phyloP scores from a whole-genome alignment of 2,113 vertebrate genomes.

The Leiothrix lutea region DNA sequence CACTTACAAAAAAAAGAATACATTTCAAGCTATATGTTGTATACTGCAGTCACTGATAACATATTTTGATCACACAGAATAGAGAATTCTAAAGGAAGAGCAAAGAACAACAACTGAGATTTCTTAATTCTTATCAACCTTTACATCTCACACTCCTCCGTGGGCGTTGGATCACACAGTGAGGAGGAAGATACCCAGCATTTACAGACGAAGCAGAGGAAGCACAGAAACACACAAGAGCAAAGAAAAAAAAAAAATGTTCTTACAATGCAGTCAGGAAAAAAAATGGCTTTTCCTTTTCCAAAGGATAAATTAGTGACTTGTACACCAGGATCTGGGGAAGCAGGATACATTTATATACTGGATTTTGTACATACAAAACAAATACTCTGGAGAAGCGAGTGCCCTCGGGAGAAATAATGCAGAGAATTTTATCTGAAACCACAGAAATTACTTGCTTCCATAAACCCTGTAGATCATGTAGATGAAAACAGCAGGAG shows the following conservation, averaged over 20 bases:
- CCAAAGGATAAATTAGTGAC: background rate
- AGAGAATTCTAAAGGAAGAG: background rate
- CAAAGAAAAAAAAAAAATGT: background rate
- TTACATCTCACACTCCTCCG: background rate
- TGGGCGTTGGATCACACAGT: background rate
- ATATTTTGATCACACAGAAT: background rate
- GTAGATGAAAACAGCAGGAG: background rate
- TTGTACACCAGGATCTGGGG: background rate
- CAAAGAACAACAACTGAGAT: background rate
- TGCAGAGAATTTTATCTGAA: slow-evolving; percentile 37
- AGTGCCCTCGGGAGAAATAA: background rate
- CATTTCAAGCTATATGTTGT: background rate
- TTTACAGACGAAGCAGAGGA: background rate
- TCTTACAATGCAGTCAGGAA: background rate
- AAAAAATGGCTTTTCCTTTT: background rate
- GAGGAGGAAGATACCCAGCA: background rate
- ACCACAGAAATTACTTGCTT: background rate
- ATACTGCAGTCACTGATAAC: background rate
- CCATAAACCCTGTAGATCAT: background rate
- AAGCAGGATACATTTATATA: background rate
- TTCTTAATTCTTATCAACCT: background rate
- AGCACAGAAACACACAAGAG: background rate
- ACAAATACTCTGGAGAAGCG: background rate
- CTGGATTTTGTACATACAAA: background rate
- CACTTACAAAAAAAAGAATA: background rate